Base-by-base conservation (phyloP, 1,140 invertebrate genomes). In the Panagrolaimus sp. region DNA sequence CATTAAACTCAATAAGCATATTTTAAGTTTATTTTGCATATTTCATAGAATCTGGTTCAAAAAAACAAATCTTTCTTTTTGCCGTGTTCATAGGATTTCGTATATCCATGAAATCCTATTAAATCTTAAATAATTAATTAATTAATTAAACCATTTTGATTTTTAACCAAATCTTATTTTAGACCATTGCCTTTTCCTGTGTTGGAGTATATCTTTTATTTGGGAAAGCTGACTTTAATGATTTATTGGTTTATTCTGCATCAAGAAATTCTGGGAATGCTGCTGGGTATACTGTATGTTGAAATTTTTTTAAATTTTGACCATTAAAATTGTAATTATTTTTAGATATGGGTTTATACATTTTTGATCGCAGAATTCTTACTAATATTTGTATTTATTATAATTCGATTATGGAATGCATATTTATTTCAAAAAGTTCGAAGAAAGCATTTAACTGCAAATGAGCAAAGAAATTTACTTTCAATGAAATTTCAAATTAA, bases 401-500 rank as follows among this genome's bases (percentile, higher is more conserved):
- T 58, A 0, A 58, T 58, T n/a, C 21, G 28, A 58, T 26, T 26
- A 58, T 58, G 52, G 52, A 58, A 58, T 28, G 10, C 21, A 28
- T 17, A 58, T 14, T 26, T 58, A 24, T 28, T 26, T 28, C 21
- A 58, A 28, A 26, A 26, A 28, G 21, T 26, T 10, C 52, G 52
- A 4, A 28, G 21, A 21, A 58, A 58, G 17, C 52, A 58, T 58
- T 10, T 58, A 12, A n/a, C 21, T 12, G 28, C 21, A 58, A 12
- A 58, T 12, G 21, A 58, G 17, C 52, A 58, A 58, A 58, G 52
- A 21, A 21, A 28, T 6, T 14, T 58, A 5, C 21, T 58, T 21
- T 58, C 52, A 12, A 58, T 58, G 14, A 58, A 58, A 58, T 58
- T 58, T 21, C 52, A 58, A 58, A 58, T 58, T 2, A 58, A 58